Evolutionary conservation across 2,113 vertebrate species (phyloP).

Genomic region (Nerophis lumbriciformis): DNA sequence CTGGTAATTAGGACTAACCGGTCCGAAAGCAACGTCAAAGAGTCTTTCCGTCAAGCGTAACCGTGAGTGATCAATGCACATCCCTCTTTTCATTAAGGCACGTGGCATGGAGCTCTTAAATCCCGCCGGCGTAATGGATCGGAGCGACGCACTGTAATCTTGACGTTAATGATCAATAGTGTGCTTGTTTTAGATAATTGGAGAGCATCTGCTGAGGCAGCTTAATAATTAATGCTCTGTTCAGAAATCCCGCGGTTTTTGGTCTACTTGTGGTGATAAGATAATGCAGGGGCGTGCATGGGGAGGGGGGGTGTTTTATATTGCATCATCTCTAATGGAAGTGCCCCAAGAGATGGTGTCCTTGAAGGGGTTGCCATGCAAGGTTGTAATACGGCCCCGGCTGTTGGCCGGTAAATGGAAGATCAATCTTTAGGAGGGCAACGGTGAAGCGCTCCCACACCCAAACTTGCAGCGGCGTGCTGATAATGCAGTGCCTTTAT

Average conservation of each 20-base stretch:
- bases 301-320: slow-evolving; percentile 38
- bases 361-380: slow-evolving; percentile 57
- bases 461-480: slow-evolving; percentile 15
- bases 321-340: slow-evolving; percentile 49
- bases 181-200: slow-evolving; percentile 50
- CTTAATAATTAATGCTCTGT: slow-evolving; percentile 39
- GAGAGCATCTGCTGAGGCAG: slow-evolving; percentile 12
- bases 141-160: slow-evolving; percentile 44
- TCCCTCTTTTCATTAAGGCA: slow-evolving; percentile 63
- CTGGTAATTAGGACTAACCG: slow-evolving; percentile 54
- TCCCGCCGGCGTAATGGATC: slow-evolving; percentile 45
- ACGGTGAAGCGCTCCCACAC: slow-evolving; percentile 32
- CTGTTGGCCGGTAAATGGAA: slow-evolving; percentile 51
- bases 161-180: slow-evolving; percentile 59
- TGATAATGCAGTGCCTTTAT: slow-evolving; percentile 17
- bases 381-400: slow-evolving; percentile 38
- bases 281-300: slow-evolving; percentile 19
- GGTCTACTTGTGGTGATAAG: slow-evolving; percentile 15
- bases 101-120: slow-evolving; percentile 52
- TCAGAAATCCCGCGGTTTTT: slow-evolving; percentile 10
- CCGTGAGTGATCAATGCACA: slow-evolving; percentile 57
- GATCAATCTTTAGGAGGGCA: slow-evolving; percentile 59
- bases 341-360: slow-evolving; percentile 49
- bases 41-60: slow-evolving; percentile 34
- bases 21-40: slow-evolving; percentile 36